Evolutionary conservation across 2,797 vertebrate genomes (phyloP).

Genomic region (Loris lydekkerianus): DNA sequence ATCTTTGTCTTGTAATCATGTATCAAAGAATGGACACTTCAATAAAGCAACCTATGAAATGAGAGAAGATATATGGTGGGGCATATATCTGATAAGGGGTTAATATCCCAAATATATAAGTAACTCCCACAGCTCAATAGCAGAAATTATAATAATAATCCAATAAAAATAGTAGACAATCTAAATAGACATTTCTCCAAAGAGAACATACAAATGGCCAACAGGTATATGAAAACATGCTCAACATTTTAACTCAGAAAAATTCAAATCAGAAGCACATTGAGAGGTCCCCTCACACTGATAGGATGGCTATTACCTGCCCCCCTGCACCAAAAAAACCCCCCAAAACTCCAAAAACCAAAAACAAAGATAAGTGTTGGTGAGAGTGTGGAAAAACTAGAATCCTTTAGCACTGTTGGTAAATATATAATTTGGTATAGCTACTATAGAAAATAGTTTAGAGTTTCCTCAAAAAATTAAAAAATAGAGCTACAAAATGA

Average conservation of each 20-base stretch:
- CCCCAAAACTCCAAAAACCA: too few species aligned
- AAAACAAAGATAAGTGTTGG: background rate
- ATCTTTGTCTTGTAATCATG: background rate
- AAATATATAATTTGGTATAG: background rate
- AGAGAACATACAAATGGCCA: background rate
- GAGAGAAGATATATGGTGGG: background rate
- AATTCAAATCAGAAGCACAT: background rate
- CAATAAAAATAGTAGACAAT: background rate
- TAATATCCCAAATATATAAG: background rate
- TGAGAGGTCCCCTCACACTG: background rate
- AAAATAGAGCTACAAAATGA: background rate
- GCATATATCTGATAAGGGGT: background rate
- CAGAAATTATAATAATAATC: background rate
- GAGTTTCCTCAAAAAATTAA: background rate
- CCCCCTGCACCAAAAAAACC: background rate
- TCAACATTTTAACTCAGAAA: background rate
- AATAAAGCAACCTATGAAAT: background rate
- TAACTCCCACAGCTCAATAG: background rate
- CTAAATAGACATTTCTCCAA: background rate
- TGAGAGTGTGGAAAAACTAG: background rate
- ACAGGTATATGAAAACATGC: background rate
- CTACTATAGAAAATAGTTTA: background rate
- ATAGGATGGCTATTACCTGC: background rate
- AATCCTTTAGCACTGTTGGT: background rate
- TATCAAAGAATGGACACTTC: background rate